Percentiles rank a stretch among this genome's conserved stretches.
These are phyloP conservation scores for Margarornis squamiger DNA, from an alignment of 2,797 vertebrate genomes.

Conservation along the genomic window DNA sequence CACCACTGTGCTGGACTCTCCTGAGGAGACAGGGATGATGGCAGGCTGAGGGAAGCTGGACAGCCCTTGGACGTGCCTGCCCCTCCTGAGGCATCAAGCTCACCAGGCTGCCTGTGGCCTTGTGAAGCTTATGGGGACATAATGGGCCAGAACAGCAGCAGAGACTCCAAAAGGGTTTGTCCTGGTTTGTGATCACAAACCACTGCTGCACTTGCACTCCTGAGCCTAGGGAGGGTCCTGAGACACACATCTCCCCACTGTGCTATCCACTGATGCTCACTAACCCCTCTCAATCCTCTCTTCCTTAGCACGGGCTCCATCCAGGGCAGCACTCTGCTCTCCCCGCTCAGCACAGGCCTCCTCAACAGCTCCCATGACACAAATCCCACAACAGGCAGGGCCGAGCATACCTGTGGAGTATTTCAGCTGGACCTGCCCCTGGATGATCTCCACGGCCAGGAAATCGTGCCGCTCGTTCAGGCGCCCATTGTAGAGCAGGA, in stretches of 20 bases:
- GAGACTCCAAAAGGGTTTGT: neutral
- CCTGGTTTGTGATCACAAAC: neutral
- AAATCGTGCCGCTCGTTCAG: conserved; percentile 98
- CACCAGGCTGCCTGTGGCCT: fast-evolving
- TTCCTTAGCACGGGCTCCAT: neutral
- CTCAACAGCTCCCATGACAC: neutral
- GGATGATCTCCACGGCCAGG: conserved; percentile 92
- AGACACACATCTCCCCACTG: neutral
- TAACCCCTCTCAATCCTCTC: neutral
- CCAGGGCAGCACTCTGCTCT: neutral
- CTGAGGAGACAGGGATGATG: conserved; percentile 66
- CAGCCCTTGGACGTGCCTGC: fast-evolving
- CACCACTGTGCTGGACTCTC: conserved; percentile 94
- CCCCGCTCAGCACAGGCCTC: neutral
- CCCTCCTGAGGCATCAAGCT: neutral
- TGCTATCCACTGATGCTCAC: neutral
- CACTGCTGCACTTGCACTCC: neutral
- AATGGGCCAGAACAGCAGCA: neutral
- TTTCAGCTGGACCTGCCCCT: conserved; percentile 93
- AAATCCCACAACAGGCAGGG: neutral
- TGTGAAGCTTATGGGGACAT: neutral
- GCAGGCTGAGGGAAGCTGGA: neutral
- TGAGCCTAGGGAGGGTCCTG: neutral
- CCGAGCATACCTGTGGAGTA: conserved; percentile 90
- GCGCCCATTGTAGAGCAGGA: conserved; percentile 95